phyloP scores from a whole-genome alignment of 2,113 vertebrate genomes.

The Numida meleagris region DNA sequence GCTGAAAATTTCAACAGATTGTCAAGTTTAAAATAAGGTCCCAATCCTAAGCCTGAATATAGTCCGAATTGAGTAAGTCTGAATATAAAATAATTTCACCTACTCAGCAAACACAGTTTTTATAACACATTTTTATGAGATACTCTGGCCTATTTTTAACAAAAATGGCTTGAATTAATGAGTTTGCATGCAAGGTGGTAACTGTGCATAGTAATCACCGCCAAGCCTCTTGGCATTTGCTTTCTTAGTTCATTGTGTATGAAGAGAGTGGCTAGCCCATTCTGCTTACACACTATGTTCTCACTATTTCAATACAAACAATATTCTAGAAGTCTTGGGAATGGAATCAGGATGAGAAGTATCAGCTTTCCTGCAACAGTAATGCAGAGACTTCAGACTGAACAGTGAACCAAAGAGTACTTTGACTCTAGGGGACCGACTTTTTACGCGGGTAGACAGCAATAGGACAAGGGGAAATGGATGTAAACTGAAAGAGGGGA shows the following conservation, averaged over 20 bases:
- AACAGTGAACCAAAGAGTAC: neutral
- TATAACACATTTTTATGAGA: neutral
- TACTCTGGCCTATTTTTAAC: neutral
- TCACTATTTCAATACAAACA: neutral
- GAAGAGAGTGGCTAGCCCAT: fast-evolving
- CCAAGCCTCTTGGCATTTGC: no score
- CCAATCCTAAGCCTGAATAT: neutral
- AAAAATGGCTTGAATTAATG: neutral
- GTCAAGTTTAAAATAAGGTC: neutral
- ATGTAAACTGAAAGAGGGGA: neutral
- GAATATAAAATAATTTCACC: neutral
- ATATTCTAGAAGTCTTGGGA: neutral
- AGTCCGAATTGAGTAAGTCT: neutral
- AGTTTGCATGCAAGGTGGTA: neutral
- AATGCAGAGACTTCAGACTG: neutral
- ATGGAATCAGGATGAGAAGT: neutral
- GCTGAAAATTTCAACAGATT: neutral
- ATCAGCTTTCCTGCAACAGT: neutral
- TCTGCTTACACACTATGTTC: neutral
- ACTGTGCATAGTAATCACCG: neutral
- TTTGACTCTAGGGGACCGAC: neutral
- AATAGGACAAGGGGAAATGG: no score
- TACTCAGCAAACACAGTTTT: neutral
- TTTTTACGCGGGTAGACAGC: no score
- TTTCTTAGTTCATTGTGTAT: neutral